Base-by-base conservation (phyloP, 1,140 invertebrate species). In the Formica exsecta region DNA sequence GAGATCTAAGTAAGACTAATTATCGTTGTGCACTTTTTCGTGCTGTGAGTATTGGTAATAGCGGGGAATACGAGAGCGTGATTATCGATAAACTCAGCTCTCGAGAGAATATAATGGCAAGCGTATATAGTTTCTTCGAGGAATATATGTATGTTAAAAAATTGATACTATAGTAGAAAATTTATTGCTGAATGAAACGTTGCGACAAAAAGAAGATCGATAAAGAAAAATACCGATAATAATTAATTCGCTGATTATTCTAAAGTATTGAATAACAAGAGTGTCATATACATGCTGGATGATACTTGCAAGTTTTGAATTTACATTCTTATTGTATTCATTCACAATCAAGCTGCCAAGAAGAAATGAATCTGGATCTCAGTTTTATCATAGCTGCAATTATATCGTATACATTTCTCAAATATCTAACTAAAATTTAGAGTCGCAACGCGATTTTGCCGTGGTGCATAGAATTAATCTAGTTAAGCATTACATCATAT, bases 1-100 rank as follows among this genome's bases (percentile, higher is more conserved):
- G 90, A 87, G 86, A 93, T 90, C 92, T 92, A 91, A 91, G 92
- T 92, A 94, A 94, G 92, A 91, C 85, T 91, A 89, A 91, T 91
- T 80, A 90, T 89, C 71, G 80, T 90, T 88, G 90, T 91, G 89
- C 90, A 90, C 87, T 91, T 91, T 87, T 90, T 90, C 87, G 89
- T 90, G 90, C 90, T 91, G 90, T 91, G 90, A 91, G 83, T 91
- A 90, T 77, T 89, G 89, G 88, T 87, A 87, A 89, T 90, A 77
- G 59, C 66, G 59, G 41, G 70, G 71, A 86, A 61, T 32, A 62
- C 9, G 68, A 44, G 68, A 74, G 70, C 51, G 57, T 38, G 87
- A 68, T 86, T 76, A 73, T 81, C 62, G 51, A 75, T 64, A 73
- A 59, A 19, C 51, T 59, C 70, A 11, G 36, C 61, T 86, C 65